Percentiles rank a stretch among this genome's conserved stretches.
Evolutionary conservation across 2,113 vertebrate species (phyloP).

Genomic region (Barnardius zonarius): DNA sequence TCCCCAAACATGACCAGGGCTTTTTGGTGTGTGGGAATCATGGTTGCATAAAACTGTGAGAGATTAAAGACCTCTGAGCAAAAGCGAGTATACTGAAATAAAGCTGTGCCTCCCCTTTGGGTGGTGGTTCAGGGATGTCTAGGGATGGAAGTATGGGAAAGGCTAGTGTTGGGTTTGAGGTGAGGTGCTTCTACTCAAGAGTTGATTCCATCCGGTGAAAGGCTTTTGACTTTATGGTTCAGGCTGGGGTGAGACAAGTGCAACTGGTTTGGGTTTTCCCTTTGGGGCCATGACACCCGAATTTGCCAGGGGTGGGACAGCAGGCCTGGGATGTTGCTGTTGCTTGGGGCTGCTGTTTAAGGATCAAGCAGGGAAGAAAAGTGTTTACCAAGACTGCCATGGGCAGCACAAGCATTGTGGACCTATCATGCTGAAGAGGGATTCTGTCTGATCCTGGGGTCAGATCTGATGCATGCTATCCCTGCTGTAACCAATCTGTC

Average conservation of each 20-base stretch:
- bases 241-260: background rate
- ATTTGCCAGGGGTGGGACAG: background rate
- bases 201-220: background rate
- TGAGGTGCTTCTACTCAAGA: background rate
- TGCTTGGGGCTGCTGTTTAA: background rate
- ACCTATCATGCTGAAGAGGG: background rate
- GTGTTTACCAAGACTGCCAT: background rate
- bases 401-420: background rate
- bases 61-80: background rate
- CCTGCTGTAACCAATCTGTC: background rate
- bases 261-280: background rate
- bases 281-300: background rate
- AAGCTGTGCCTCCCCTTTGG: background rate
- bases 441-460: background rate
- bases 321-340: background rate
- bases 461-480: rapidly evolving
- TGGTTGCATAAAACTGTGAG: background rate
- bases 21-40: background rate
- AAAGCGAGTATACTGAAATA: background rate
- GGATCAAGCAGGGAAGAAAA: background rate
- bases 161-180: background rate
- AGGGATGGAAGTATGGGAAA: background rate
- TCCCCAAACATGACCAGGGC: background rate
- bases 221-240: background rate
- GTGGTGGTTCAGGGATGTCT: background rate